A percentile compares a stretch with the other conserved stretches of the same genome.
phyloP scores from a whole-genome alignment of 2,113 vertebrate species.

The Oostethus manadensis region DNA sequence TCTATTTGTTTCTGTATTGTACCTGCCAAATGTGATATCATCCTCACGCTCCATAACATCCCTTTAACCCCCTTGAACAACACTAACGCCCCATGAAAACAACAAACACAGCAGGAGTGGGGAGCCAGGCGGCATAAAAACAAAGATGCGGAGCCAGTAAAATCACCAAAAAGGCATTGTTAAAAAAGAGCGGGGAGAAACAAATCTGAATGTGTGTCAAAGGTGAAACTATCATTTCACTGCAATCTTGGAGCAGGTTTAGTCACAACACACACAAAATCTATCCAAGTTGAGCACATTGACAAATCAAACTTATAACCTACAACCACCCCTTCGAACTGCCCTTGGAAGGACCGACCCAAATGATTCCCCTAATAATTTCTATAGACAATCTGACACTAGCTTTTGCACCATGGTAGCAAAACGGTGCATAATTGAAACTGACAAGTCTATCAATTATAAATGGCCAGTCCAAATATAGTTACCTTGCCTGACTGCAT shows the following conservation, averaged over 20 bases:
- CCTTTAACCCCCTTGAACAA: conserved; percentile 40
- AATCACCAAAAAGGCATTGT: conserved; percentile 2
- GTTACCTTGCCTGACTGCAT: background rate
- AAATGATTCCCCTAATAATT: background rate
- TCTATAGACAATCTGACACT: background rate
- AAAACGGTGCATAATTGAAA: conserved; percentile 33
- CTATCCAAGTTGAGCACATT: background rate
- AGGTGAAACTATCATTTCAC: background rate
- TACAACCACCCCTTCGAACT: background rate
- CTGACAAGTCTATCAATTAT: conserved; percentile 46
- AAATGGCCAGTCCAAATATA: conserved; percentile 38
- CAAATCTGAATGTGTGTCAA: conserved; percentile 2
- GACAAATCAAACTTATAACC: background rate
- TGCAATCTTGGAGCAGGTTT: conserved; percentile 14
- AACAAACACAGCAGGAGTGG: conserved; percentile 39
- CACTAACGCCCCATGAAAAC: conserved; percentile 54
- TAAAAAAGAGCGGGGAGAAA: background rate
- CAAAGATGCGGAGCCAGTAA: background rate
- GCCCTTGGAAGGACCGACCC: background rate
- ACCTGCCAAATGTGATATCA: conserved; percentile 56
- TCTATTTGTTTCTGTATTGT: conserved; percentile 34
- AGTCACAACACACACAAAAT: background rate
- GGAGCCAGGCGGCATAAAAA: background rate
- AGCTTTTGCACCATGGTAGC: conserved; percentile 16
- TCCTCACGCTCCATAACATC: conserved; percentile 46